Evolutionary conservation across 2,113 vertebrate species (phyloP).

Genomic region (Quiscalus mexicanus): DNA sequence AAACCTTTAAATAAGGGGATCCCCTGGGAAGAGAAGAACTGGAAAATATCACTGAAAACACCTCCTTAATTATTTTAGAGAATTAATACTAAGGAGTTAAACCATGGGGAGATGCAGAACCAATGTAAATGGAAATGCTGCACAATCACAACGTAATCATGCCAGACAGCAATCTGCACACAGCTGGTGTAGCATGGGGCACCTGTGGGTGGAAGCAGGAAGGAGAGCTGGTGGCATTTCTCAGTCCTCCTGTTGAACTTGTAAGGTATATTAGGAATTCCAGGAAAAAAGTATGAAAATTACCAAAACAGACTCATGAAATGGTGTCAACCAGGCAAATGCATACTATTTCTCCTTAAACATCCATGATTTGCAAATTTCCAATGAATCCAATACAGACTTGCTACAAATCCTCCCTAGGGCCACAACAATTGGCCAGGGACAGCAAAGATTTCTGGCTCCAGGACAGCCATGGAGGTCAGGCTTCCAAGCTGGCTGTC

Average conservation of each 20-base stretch:
- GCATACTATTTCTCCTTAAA: background rate
- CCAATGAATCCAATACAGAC: background rate
- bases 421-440: background rate
- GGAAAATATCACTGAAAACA: background rate
- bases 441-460: background rate
- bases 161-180: background rate
- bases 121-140: background rate
- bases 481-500: background rate
- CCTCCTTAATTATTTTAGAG: background rate
- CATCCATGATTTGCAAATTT: background rate
- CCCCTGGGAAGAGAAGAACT: background rate
- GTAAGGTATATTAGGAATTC: background rate
- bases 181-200: background rate
- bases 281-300: background rate
- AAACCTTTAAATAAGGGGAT: background rate
- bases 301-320: background rate
- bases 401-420: background rate
- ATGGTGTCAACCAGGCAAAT: background rate
- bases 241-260: background rate
- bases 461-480: background rate
- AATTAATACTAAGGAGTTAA: background rate
- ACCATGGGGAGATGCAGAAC: background rate
- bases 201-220: background rate
- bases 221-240: background rate
- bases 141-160: background rate